Base-by-base conservation (phyloP, 2,113 vertebrate genomes). In the Cephalopholis sonnerati region DNA sequence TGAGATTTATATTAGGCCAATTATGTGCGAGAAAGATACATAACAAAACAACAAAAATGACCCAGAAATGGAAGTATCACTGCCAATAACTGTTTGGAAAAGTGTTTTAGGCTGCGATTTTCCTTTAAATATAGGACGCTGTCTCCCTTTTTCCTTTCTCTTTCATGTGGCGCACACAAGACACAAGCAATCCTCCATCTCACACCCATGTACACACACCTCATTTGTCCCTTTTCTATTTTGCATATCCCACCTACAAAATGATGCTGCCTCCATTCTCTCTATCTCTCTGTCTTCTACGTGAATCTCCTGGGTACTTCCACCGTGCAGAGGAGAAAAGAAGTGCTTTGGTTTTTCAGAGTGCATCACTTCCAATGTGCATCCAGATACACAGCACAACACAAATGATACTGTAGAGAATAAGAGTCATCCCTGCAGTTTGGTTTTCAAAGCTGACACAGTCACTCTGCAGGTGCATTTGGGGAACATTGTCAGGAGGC, bases 1-100 rank as follows among this genome's bases (percentile, higher is more conserved):
- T 41, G 17, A 17, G 11, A 24, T 85, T 79, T 81, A 46, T 58
- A 46, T 81, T 72, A 69, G 58, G 24, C 78, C 78, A 91, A 83
- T 87, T 93, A 87, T 84, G 65, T 81, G 55, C 32, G 20, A 81
- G 53, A 82, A 75, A 74, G 77, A 9, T 25, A 68, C 13, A 57
- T 58, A 79, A 61, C 58, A 84, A 77, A 76, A 73, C 29, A 79
- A 71, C 53, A 71, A 29, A 70, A 78, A 79, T 86, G 79, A 83
- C 79, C 83, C 54, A 89, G 69, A 91, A 81, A 86, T 59, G 12
- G 32, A 83, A 71, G 48, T 81, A 67, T 29, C 12, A 25, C 72
- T 32, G 62, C 74, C 64, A 82, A 15, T 71, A 79, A 62, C 51
- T 51, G 5, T 62, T 65, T 59, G 54, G 16, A 29, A 74, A 69